Percentiles rank a stretch among this genome's conserved stretches.
Evolutionary conservation across 2,797 vertebrate genomes (phyloP).

Genomic region (Mormyrops boulengeri): DNA sequence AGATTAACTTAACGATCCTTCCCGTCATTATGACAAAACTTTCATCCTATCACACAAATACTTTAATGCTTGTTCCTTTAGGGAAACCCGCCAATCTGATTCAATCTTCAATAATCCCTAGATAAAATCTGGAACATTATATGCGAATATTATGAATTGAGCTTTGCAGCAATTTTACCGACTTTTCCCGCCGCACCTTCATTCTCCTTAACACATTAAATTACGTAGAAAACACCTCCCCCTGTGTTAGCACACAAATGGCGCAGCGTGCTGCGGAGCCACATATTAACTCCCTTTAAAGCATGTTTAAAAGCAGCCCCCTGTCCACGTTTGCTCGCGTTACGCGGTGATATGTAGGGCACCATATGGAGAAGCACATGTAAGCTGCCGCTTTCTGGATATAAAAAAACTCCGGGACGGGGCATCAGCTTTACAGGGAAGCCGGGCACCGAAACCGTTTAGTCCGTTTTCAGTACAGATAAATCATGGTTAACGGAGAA

Average conservation of each 20-base stretch:
- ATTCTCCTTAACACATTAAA: neutral
- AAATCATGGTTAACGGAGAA: neutral
- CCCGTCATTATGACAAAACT: neutral
- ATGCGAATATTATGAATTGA: neutral
- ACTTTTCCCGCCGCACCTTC: neutral
- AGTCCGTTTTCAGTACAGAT: neutral
- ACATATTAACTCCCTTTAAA: neutral
- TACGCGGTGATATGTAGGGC: neutral
- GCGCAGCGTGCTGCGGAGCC: neutral
- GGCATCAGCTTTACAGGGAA: neutral
- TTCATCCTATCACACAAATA: neutral
- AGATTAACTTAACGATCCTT: neutral
- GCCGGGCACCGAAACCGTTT: neutral
- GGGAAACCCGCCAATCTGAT: neutral
- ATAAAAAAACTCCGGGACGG: neutral
- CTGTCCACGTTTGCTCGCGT: neutral
- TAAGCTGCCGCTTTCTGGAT: neutral
- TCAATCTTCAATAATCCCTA: neutral
- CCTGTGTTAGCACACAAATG: neutral
- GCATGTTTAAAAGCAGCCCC: neutral
- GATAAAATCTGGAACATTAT: neutral
- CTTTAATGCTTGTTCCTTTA: neutral
- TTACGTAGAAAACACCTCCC: neutral
- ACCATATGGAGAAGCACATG: neutral
- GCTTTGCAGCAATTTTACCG: neutral